phyloP scores from a whole-genome alignment of 1,140 invertebrate genomes.

The Caenorhabditis remanei region DNA sequence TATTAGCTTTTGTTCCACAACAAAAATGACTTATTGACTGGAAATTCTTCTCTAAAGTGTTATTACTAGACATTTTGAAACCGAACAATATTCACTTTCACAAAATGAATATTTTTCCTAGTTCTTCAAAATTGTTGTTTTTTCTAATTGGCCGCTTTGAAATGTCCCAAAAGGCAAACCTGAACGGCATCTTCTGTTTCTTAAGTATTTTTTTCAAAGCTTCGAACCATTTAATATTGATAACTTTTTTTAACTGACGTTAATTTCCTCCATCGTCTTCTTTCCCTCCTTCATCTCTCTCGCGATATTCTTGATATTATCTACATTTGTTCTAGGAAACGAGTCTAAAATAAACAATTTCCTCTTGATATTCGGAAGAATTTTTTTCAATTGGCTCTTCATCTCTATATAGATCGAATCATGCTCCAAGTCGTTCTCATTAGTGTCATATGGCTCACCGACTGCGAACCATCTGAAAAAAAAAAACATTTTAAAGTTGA shows the following conservation, averaged over 20 bases:
- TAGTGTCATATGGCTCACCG: background rate
- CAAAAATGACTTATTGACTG: no score
- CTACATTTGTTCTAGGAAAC: background rate
- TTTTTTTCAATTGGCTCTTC: background rate
- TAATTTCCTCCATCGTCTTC: conserved; percentile 24
- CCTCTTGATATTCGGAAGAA: conserved; percentile 15
- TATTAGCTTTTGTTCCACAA: no score
- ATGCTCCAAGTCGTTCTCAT: background rate
- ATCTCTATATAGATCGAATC: conserved; percentile 1
- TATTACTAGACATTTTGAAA: no score
- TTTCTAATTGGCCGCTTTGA: no score
- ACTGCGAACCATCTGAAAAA: background rate
- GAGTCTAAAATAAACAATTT: background rate
- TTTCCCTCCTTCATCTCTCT: background rate
- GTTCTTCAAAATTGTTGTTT: no score
- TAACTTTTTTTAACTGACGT: background rate
- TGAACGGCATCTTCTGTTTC: no score
- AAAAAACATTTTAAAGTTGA: background rate
- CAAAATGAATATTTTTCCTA: no score
- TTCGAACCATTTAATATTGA: no score
- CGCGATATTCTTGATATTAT: background rate
- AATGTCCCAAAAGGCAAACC: no score
- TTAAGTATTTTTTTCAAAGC: background rate
- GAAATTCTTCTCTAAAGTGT: no score
- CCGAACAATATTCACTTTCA: no score